phyloP scores from a whole-genome alignment of 2,113 vertebrate genomes.

The Ahaetulla prasina region DNA sequence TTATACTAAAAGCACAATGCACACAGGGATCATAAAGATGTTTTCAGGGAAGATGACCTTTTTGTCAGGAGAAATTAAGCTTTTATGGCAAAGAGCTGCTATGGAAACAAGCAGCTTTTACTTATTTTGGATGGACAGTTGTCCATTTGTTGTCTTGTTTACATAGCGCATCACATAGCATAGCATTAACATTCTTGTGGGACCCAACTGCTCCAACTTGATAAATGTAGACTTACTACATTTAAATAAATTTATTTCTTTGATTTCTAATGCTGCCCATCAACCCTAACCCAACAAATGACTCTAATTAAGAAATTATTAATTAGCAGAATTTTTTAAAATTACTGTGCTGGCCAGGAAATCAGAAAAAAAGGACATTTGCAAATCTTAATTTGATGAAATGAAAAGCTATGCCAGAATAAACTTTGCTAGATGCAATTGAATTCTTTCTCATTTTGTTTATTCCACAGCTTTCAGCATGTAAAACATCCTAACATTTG shows the following conservation, averaged over 20 bases:
- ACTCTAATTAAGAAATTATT: background rate
- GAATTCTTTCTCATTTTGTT: background rate
- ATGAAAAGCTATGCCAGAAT: background rate
- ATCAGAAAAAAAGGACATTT: background rate
- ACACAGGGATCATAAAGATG: slow-evolving; percentile 67
- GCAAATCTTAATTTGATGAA: background rate
- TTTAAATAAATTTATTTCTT: background rate
- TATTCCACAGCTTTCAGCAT: background rate
- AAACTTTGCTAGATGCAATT: background rate
- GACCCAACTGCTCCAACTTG: background rate
- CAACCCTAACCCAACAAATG: background rate
- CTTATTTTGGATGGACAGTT: slow-evolving; percentile 26
- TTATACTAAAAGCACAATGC: slow-evolving; percentile 68
- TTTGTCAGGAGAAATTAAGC: slow-evolving; percentile 61
- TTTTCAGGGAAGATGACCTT: slow-evolving; percentile 65
- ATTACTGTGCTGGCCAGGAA: background rate
- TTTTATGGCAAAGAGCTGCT: slow-evolving; percentile 64
- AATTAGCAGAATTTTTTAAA: background rate
- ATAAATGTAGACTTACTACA: background rate
- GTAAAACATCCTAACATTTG: background rate
- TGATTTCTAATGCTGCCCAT: background rate
- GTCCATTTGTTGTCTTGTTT: slow-evolving; percentile 6
- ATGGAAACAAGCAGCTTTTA: slow-evolving; percentile 58
- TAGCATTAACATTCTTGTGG: background rate
- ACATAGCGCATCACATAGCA: background rate